Evolutionary conservation across 30 jellyfish, hydroid and myxozoan species (phyloP).

Genomic region (Aurelia coerulea): DNA sequence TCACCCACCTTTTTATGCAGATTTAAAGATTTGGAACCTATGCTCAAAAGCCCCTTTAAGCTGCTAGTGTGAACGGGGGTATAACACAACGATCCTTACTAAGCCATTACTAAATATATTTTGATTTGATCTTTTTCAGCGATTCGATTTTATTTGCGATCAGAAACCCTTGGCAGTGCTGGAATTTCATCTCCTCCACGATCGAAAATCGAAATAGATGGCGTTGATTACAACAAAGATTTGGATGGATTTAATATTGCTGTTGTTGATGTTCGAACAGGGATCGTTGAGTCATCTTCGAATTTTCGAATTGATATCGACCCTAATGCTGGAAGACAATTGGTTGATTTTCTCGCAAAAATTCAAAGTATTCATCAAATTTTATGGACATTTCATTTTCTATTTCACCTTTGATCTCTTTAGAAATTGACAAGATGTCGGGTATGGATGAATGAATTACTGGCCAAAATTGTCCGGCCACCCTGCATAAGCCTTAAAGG

Average conservation of each 20-base stretch:
- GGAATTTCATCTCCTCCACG: slow-evolving; percentile 85
- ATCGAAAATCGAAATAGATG: slow-evolving; percentile 72
- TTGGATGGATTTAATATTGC: slow-evolving; percentile 80
- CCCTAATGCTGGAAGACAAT: slow-evolving; percentile 48
- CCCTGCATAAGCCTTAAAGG: too few species aligned
- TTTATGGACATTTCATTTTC: too few species aligned
- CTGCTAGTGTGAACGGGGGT: too few species aligned
- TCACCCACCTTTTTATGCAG: too few species aligned
- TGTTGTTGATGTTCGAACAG: slow-evolving; percentile 55
- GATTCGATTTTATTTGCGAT: slow-evolving; percentile 59
- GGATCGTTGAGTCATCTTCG: slow-evolving; percentile 68
- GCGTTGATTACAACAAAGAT: slow-evolving; percentile 78
- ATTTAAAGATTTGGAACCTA: too few species aligned
- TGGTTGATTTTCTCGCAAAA: slow-evolving; percentile 23
- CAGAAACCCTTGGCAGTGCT: slow-evolving; percentile 88
- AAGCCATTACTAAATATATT: too few species aligned
- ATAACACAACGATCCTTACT: too few species aligned
- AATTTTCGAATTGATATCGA: slow-evolving; percentile 86
- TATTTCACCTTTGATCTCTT: too few species aligned
- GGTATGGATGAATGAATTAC: too few species aligned
- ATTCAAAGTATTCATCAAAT: slow-evolving; percentile 51
- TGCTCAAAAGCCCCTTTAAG: too few species aligned
- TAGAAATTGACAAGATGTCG: too few species aligned
- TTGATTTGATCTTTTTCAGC: slow-evolving; percentile 26
- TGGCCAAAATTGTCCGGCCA: too few species aligned